Evolutionary conservation across 2,888 invertebrate genomes (phyloP), one percentile per base, ranked within the genome.

Genomic region (Galerucella calmariensis): DNA sequence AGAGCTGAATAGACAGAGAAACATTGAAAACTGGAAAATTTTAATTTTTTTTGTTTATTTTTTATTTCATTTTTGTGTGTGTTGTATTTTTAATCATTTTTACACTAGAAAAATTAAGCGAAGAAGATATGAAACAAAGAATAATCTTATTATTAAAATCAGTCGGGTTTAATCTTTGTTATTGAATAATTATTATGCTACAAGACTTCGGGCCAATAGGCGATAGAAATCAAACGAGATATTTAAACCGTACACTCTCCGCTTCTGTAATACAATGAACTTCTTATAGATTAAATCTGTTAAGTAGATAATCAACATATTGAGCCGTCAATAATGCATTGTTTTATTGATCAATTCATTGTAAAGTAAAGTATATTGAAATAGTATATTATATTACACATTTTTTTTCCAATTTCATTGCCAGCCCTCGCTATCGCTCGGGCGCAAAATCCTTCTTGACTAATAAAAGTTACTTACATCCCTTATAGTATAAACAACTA

Each of bases 161-260:
- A 62, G n/a, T 24, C 9, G 8, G 51, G 14, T 27, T 20, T 16
- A 56, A 46, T 63, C 63, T 63, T 51, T 12, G 65, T 65, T 71
- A 71, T 71, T 71, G 71, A 71, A 71, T 71, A 65, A 65, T 63
- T 53, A 70, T 70, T 41, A 35, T 62, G 51, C 61, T 63, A 65
- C 41, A 63, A 58, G 71, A 46, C 71, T 58, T 20, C 71, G n/a
- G 70, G 71, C 58, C 71, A 62, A 65, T 65, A 11, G 41, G 16
- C 56, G 71, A 71, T 71, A 71, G 65, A n/a, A 63, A 71, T 71
- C 71, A 61, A 56, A 61, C 61, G 61, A 59, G 61, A 61, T 61
- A 61, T 61, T 56, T 69, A 58, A 48, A 61, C 58, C 65, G 16
- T 65, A 63, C 24, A 56, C 44, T 63, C 35, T 63, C 35, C 65